Conservation (phyloP, 2,113 vertebrate genomes). For the Menura novaehollandiae region DNA sequence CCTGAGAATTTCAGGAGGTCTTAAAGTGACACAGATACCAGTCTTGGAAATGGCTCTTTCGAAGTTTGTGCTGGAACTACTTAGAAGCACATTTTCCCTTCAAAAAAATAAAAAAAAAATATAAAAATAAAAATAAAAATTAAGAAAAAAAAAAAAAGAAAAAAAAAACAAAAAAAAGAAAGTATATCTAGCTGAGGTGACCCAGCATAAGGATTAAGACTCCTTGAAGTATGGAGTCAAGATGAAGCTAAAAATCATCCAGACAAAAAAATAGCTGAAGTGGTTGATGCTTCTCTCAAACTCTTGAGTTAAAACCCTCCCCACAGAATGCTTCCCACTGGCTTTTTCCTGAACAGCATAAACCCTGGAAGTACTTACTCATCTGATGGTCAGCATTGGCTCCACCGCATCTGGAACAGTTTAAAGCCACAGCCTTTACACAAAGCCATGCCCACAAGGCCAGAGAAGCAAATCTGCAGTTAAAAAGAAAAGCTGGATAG, state of each 20-base stretch:
- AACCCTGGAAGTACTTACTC: background rate
- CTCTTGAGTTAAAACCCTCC: background rate
- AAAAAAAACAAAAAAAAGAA: background rate
- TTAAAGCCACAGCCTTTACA: background rate
- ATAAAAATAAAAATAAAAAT: too few relatives aligned
- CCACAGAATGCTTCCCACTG: background rate
- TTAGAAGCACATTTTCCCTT: background rate
- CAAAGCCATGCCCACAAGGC: background rate
- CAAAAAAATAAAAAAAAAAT: background rate
- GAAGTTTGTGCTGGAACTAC: background rate
- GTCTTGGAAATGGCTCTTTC: background rate
- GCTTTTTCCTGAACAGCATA: constrained; percentile 12
- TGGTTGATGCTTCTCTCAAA: background rate
- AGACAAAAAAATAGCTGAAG: background rate
- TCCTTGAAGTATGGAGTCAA: background rate
- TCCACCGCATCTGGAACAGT: background rate
- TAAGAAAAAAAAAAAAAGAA: background rate
- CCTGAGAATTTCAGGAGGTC: constrained; percentile 5
- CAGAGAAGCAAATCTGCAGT: background rate
- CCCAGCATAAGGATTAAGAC: background rate
- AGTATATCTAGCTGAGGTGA: background rate
- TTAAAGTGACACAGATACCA: background rate
- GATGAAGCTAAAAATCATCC: background rate
- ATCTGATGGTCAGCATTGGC: background rate
- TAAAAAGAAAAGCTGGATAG: background rate